phyloP scores from a whole-genome alignment of 2,113 vertebrate species.

The Pelobates fuscus region DNA sequence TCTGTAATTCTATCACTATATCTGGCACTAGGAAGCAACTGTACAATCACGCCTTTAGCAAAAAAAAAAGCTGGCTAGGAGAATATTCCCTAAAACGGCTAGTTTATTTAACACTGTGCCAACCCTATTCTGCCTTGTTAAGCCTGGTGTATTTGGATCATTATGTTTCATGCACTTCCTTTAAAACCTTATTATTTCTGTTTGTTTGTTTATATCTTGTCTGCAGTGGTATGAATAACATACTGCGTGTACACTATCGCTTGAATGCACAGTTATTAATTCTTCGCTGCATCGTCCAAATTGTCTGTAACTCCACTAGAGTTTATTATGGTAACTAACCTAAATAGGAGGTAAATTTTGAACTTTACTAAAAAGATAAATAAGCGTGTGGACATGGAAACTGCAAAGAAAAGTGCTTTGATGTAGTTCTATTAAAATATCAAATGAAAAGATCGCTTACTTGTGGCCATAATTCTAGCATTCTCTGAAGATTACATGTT shows the following conservation, averaged over 20 bases:
- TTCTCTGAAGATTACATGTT: constrained; percentile 54
- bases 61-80: too few relatives aligned
- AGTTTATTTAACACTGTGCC: too few relatives aligned
- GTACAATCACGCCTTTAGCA: too few relatives aligned
- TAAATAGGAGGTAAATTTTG: constrained; percentile 78
- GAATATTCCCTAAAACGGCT: too few relatives aligned
- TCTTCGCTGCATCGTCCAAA: constrained; percentile 79
- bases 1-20: too few relatives aligned
- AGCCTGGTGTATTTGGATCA: background rate
- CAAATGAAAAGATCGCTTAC: constrained; percentile 64
- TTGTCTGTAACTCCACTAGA: constrained; percentile 75
- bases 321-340: constrained; percentile 80
- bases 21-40: too few relatives aligned
- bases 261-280: constrained; percentile 79
- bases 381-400: constrained; percentile 68
- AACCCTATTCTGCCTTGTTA: too few relatives aligned
- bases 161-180: background rate
- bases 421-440: constrained; percentile 64
- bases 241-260: constrained; percentile 63
- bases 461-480: constrained; percentile 63
- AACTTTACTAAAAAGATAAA: constrained; percentile 78
- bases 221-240: background rate
- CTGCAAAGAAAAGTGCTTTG: constrained; percentile 66
- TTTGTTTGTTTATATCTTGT: background rate
- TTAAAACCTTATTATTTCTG: background rate